Base-by-base conservation (phyloP, 2,113 vertebrate genomes). In the Gyps fulvus region DNA sequence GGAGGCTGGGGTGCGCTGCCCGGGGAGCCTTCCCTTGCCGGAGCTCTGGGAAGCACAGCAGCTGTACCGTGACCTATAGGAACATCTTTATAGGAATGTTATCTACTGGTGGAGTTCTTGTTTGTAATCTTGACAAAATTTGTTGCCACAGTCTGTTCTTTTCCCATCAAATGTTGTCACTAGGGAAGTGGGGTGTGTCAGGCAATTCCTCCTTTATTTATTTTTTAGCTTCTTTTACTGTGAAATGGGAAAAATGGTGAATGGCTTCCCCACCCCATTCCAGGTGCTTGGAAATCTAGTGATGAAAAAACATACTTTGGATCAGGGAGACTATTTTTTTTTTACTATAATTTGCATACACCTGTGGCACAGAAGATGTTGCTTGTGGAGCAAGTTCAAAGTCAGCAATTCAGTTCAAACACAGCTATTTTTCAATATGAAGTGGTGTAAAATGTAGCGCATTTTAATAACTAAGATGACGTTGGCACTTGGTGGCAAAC, bases 51-150 rank as follows among this genome's bases (percentile, higher is more conserved):
- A 40, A 7, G 4, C 32, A 4, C 40, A 15, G 69, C 22, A 10
- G 40, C 71, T 22, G 11, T 12, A 9, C 62, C 21, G 6, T 8
- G 8, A 26, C 10, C 52, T 16, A 4, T 7, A 17, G 67, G 11
- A 5, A 2, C 9, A 6, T 17, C 57, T 36, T 27, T 6, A 0
- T 11, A 4, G 19, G 10, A 17, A 3, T 11, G 6, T 0, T 3
- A 1, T 8, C 13, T 20, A 0, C 62, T 40, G 15, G 8, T 13
- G 38, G 6, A 34, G 66, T 7, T n/a, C 36, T 70, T 27, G 4
- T 20, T 36, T 1, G 0, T 18, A 12, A 31, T 27, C 26, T 16
- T 42, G 50, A 6, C 23, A 32, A 13, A 18, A 31, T 21, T 10
- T 17, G 43, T 4, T 27, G 49, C 16, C 4, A 3, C 11, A 19